These are phyloP conservation scores for Tachycineta bicolor DNA, from an alignment of 2,113 vertebrate species.

Conservation along the genomic window DNA sequence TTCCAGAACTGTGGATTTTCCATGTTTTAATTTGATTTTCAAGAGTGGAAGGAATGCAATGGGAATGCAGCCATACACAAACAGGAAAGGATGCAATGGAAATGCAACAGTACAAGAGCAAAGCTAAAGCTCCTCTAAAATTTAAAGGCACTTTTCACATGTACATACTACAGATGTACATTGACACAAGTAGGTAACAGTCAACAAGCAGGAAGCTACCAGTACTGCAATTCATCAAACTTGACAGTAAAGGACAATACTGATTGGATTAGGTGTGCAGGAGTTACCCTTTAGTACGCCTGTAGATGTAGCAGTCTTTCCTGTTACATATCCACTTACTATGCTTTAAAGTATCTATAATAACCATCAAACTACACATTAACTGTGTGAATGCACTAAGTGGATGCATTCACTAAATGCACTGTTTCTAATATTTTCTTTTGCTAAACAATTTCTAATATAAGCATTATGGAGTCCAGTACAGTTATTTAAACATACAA, in stretches of 20 bases:
- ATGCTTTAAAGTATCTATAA: conserved; percentile 77
- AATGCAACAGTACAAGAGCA: conserved; percentile 81
- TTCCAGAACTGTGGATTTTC: conserved; percentile 77
- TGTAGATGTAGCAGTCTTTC: conserved; percentile 73
- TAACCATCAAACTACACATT: conserved; percentile 82
- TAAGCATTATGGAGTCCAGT: conserved; percentile 79
- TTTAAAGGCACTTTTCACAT: conserved; percentile 99
- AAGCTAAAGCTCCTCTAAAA: conserved; percentile 89
- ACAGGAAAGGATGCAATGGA: conserved; percentile 68
- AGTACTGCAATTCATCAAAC: conserved; percentile 78
- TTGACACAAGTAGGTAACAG: conserved; percentile 84
- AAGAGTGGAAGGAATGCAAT: conserved; percentile 67
- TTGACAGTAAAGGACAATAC: conserved; percentile 79
- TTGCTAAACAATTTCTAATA: conserved; percentile 81
- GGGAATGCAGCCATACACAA: conserved; percentile 73
- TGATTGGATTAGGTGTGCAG: conserved; percentile 72
- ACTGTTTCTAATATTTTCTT: conserved; percentile 78
- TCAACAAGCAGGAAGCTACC: conserved; percentile 83
- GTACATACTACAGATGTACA: conserved; percentile 94
- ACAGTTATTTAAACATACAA: conserved; percentile 81
- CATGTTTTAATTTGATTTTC: conserved; percentile 63
- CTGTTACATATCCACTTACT: conserved; percentile 78
- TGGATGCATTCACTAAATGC: conserved; percentile 77
- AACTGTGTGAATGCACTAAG: conserved; percentile 74
- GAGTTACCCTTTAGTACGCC: conserved; percentile 65